Evolutionary conservation across 2,113 vertebrate species (phyloP).

Genomic region (Gnathonemus longibarbis): DNA sequence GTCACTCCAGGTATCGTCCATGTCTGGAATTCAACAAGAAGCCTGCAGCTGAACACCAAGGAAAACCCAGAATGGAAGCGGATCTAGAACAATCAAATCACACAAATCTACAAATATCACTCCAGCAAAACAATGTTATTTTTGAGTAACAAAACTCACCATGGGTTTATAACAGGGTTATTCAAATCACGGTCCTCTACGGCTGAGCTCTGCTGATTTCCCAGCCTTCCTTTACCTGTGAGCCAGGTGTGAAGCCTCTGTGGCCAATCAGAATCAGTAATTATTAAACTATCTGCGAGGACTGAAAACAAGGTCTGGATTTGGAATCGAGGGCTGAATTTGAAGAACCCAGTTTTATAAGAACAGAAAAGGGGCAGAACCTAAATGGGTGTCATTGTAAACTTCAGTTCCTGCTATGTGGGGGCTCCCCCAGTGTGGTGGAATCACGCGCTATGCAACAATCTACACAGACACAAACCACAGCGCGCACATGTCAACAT

Average conservation of each 20-base stretch:
- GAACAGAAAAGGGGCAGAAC: not conserved
- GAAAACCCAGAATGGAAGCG: not conserved
- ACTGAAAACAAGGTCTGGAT: not conserved
- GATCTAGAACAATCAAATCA: not conserved
- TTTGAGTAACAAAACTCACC: not conserved
- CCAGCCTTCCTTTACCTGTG: not conserved
- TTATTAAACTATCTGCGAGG: not conserved
- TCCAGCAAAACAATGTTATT: not conserved
- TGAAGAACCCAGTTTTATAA: not conserved
- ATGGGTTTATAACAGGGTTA: not conserved
- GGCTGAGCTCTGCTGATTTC: not conserved
- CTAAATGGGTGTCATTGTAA: not conserved
- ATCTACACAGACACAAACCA: not conserved
- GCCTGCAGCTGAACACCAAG: not conserved
- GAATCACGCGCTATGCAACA: not conserved
- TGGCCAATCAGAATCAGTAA: not conserved
- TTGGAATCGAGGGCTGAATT: not conserved
- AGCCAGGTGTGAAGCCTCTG: not conserved
- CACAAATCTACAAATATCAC: not conserved
- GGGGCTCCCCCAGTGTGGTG: not conserved
- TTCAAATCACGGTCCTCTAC: not conserved
- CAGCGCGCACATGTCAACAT: not conserved
- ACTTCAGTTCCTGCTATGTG: not conserved
- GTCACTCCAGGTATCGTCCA: not conserved
- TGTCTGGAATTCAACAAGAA: not conserved